A percentile compares a stretch with the other conserved stretches of the same genome.
phyloP scores from a whole-genome alignment of 1,140 invertebrate genomes.

The Bombus picipes region DNA sequence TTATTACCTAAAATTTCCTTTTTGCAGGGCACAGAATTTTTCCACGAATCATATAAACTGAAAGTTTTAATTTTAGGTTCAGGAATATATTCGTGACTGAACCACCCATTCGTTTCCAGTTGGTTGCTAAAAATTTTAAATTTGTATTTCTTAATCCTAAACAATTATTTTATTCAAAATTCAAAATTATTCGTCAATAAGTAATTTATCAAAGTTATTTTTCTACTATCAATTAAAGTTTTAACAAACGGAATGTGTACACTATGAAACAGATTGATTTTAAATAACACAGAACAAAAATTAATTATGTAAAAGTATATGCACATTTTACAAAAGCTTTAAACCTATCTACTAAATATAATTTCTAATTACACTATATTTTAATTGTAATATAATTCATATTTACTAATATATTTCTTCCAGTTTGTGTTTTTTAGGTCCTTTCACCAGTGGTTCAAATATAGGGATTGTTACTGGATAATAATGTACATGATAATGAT shows the following conservation, averaged over 20 bases:
- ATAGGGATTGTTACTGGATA: conserved; percentile 33
- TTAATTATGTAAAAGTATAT: no score
- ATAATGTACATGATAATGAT: conserved; percentile 56
- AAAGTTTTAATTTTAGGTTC: conserved; percentile 16
- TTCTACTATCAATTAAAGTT: no score
- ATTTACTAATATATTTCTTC: conserved; percentile 47
- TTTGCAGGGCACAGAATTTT: background rate
- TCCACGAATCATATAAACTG: background rate
- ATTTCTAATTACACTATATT: no score
- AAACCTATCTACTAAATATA: no score
- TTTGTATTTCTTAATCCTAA: background rate
- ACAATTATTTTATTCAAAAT: conserved; percentile 1
- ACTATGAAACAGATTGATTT: no score
- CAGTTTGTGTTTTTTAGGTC: conserved; percentile 42
- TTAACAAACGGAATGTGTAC: no score
- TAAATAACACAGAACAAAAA: no score
- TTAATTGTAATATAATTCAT: background rate
- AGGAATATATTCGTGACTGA: conserved; percentile 1
- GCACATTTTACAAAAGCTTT: no score
- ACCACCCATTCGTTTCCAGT: conserved; percentile 41
- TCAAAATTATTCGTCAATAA: no score
- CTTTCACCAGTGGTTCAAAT: conserved; percentile 15
- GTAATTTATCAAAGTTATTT: no score
- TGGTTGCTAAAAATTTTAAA: conserved; percentile 37
- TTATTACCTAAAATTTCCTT: no score